Evolutionary conservation across 1,140 invertebrate species (phyloP), one percentile per base, ranked within the genome.

Genomic region (Uloborus diversus): DNA sequence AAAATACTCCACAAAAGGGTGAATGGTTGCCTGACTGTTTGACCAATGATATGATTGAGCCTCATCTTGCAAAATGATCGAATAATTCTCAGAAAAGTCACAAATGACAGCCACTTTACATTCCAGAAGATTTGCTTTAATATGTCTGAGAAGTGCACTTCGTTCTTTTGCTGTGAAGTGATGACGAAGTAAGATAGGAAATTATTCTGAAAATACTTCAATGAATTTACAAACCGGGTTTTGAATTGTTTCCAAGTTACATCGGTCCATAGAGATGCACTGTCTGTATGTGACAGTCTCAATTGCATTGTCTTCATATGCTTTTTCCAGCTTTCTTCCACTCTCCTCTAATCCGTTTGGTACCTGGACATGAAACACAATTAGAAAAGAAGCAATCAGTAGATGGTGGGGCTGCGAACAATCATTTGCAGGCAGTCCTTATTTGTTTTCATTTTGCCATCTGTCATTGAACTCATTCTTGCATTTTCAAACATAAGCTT

Each of bases 41-140:
- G 47, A 56, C 83, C 81, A 84, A 64, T 84, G 82, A 65, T 62
- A 82, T 61, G 81, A 56, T 62, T 82, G 81, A 33, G 82, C 49
- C 51, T 28, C 82, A 82, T 82, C 70, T 32, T 84, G 71, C 9
- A 82, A 49, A 35, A 81, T 23, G 66, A 82, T 83, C 17, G 71
- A 68, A 47, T 81, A 84, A 64, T 84, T 82, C 80, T 84, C 83
- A 33, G 81, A 81, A 82, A 84, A 83, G 59, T 84, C 83, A 17
- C 65, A 64, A 4, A 62, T 28, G 7, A 83, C 42, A 14, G 80
- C 32, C 30, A 17, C 59, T 3, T 64, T 25, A 7, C 37, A 57
- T 14, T 56, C 27, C 33, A 14, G 14, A 1, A 83, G 28, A 37
- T 65, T 79, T 76, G 68, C 53, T 65, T 82, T 82, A 28, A 17